Evolutionary conservation across 2,113 vertebrate genomes (phyloP).

Genomic region (Myiopsitta monachus): DNA sequence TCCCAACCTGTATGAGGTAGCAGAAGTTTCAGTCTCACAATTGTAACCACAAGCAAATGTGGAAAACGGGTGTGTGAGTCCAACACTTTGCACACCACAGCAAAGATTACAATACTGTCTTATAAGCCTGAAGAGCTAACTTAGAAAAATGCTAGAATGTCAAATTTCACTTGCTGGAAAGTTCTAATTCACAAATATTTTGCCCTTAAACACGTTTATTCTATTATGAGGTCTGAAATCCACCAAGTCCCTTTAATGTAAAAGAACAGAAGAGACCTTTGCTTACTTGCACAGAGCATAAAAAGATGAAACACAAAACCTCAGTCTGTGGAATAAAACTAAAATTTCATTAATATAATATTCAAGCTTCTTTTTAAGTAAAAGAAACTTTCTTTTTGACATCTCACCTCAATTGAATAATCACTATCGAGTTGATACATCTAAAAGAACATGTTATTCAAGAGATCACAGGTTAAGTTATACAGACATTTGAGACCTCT

Average conservation of each 20-base stretch:
- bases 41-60: neutral
- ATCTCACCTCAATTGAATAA: neutral
- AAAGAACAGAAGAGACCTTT: neutral
- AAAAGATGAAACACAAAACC: neutral
- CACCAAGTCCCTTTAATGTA: neutral
- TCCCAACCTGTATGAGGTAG: rapidly evolving
- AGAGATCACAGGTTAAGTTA: neutral
- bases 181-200: neutral
- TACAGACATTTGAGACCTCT: neutral
- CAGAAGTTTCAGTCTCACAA: neutral
- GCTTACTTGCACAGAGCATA: neutral
- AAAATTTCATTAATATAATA: neutral
- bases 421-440: neutral
- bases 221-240: neutral
- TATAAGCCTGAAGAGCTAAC: neutral
- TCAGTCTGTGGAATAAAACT: neutral
- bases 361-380: neutral
- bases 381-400: neutral
- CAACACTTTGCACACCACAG: neutral
- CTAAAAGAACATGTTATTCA: neutral
- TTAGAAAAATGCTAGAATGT: neutral
- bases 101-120: neutral
- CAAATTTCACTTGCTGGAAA: neutral
- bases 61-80: neutral
- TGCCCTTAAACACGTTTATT: neutral